phyloP scores from a whole-genome alignment of 2,888 invertebrate genomes.

The Ormyrus rosae region DNA sequence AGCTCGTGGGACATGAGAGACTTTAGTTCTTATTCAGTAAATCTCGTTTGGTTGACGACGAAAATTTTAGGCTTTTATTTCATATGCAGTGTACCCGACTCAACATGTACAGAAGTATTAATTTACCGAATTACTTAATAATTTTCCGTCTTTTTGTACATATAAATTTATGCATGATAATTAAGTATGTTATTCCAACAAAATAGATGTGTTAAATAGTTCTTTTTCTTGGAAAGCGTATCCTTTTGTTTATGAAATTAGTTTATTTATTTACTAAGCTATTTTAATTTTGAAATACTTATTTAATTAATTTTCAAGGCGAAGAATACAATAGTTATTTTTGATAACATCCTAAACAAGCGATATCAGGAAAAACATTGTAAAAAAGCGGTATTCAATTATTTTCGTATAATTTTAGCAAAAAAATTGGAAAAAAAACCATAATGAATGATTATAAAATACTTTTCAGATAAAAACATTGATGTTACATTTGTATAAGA shows the following conservation, averaged over 20 bases:
- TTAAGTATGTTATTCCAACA: too few species aligned
- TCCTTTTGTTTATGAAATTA: too few species aligned
- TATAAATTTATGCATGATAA: too few species aligned
- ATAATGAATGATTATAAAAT: not conserved
- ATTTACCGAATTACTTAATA: not conserved
- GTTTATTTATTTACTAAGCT: not conserved
- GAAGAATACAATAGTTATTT: conserved; percentile 20
- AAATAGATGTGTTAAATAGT: too few species aligned
- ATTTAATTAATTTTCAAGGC: conserved; percentile 31
- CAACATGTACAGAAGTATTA: conserved; percentile 36
- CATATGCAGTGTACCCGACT: conserved; percentile 38
- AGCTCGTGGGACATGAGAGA: conserved; percentile 1
- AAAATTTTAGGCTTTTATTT: conserved; percentile 42
- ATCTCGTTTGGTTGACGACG: conserved; percentile 26
- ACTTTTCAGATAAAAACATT: conserved; percentile 36
- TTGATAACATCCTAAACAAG: conserved; percentile 29
- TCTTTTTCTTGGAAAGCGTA: too few species aligned
- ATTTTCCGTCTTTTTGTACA: too few species aligned
- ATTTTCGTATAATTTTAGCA: not conserved
- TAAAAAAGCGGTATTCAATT: conserved; percentile 18
- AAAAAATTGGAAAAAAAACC: not conserved
- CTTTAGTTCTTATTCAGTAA: not conserved
- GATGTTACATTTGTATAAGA: conserved; percentile 22
- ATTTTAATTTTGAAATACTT: not conserved
- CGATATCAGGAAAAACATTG: conserved; percentile 1